Conservation (phyloP, 2,113 vertebrate genomes). For the Tachycineta bicolor region DNA sequence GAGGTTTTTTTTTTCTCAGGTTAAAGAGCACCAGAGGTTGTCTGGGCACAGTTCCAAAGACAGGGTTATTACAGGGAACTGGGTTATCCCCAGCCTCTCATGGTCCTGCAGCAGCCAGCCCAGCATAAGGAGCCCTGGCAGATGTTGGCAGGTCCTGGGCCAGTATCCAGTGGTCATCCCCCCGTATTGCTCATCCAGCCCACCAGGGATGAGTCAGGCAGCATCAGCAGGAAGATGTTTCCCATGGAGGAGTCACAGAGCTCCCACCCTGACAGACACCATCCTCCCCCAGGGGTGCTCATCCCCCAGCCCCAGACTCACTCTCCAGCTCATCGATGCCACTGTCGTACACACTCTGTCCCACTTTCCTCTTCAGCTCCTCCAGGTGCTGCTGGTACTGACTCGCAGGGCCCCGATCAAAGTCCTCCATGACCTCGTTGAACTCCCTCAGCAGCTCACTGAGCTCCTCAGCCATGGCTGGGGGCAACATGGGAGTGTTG, state of each 20-base stretch:
- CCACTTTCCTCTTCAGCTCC: constrained; percentile 23
- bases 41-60: background rate
- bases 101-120: background rate
- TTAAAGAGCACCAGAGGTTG: background rate
- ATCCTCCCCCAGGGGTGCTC: background rate
- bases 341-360: background rate
- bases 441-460: constrained; percentile 52
- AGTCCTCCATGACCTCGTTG: constrained; percentile 47
- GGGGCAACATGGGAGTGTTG: background rate
- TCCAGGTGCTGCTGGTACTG: constrained; percentile 54
- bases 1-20: no score
- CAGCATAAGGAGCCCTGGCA: background rate
- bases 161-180: background rate
- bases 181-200: background rate
- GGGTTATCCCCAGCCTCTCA: background rate
- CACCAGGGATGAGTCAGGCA: background rate
- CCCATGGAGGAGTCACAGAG: background rate
- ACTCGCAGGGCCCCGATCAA: background rate
- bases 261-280: background rate
- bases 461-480: constrained; percentile 34
- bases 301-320: background rate
- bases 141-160: background rate
- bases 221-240: background rate
- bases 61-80: accelerated
- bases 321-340: constrained; percentile 49